Percentiles rank a stretch among this genome's conserved stretches.
Evolutionary conservation across 2,113 vertebrate species (phyloP).

Genomic region (Otis tarda): DNA sequence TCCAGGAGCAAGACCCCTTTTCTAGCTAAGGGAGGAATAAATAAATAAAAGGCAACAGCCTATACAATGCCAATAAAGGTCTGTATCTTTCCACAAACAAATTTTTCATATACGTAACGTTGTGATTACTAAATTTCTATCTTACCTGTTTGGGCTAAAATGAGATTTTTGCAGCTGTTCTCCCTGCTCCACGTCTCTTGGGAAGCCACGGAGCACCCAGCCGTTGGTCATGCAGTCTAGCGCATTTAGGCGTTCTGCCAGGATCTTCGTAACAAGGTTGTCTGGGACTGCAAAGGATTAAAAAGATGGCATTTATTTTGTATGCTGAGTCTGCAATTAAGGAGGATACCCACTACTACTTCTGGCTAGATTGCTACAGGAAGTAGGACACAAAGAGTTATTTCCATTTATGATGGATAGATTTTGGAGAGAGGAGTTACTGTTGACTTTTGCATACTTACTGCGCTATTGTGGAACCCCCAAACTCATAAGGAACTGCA

Average conservation of each 20-base stretch:
- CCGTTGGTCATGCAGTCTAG: slow-evolving; percentile 76
- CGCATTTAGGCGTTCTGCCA: slow-evolving; percentile 74
- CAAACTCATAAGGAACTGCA: not conserved
- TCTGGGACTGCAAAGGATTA: slow-evolving; percentile 79
- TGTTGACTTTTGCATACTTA: not conserved
- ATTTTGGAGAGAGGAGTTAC: not conserved
- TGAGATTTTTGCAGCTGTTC: slow-evolving; percentile 59
- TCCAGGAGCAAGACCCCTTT: slow-evolving; percentile 2
- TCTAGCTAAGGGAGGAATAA: not conserved
- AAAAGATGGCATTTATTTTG: not conserved
- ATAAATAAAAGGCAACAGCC: not conserved
- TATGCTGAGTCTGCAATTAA: not conserved
- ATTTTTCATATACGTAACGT: accelerated
- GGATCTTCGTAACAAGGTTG: slow-evolving; percentile 76
- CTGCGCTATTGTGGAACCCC: not conserved
- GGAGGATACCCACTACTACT: not conserved
- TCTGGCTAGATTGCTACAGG: not conserved
- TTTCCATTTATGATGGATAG: not conserved
- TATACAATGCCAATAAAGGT: not conserved
- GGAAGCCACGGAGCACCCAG: slow-evolving; percentile 84
- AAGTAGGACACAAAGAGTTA: not conserved
- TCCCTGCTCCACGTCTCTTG: slow-evolving; percentile 76
- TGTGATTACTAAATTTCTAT: accelerated
- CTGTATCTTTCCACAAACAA: not conserved
- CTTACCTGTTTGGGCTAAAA: slow-evolving; percentile 85